These are phyloP conservation scores for Tolmerus cingulatus DNA, from an alignment of 2,888 invertebrate genomes.

Conservation along the genomic window DNA sequence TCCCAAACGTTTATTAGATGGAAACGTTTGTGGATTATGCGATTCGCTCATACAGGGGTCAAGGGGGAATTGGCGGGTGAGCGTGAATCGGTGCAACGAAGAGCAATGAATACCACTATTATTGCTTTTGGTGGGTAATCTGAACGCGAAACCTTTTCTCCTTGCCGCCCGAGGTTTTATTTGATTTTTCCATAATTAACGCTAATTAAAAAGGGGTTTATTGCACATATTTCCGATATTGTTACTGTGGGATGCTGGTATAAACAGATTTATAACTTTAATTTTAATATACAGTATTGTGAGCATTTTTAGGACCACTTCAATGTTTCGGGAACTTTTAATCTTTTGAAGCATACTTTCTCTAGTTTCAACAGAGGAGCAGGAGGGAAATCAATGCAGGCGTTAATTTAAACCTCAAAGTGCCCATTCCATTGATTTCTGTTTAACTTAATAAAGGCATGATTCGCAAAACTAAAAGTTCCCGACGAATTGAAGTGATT, in stretches of 20 bases:
- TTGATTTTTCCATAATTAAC: conserved; percentile 25
- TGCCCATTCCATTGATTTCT: too few relatives aligned
- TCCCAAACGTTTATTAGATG: conserved; percentile 29
- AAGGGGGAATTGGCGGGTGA: neutral
- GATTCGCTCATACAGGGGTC: neutral
- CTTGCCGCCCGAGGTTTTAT: neutral
- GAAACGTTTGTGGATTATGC: conserved; percentile 7
- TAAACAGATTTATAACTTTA: neutral
- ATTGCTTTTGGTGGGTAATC: conserved; percentile 16
- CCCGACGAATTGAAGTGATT: too few relatives aligned
- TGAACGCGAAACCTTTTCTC: neutral
- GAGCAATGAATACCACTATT: neutral
- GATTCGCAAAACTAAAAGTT: too few relatives aligned
- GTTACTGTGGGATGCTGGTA: neutral
- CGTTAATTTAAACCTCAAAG: too few relatives aligned
- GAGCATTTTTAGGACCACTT: too few relatives aligned
- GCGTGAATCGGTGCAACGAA: neutral
- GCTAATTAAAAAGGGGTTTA: conserved; percentile 23
- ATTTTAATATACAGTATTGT: too few relatives aligned
- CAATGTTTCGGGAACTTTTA: too few relatives aligned
- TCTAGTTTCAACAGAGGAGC: too few relatives aligned
- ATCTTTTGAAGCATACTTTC: too few relatives aligned
- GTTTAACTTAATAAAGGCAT: too few relatives aligned
- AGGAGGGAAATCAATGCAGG: too few relatives aligned
- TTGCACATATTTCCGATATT: neutral